Percentiles rank a stretch among this genome's conserved stretches.
Evolutionary conservation across 64 coral and sea anemone genomes (phyloP).

Genomic region (Montipora foliosa): DNA sequence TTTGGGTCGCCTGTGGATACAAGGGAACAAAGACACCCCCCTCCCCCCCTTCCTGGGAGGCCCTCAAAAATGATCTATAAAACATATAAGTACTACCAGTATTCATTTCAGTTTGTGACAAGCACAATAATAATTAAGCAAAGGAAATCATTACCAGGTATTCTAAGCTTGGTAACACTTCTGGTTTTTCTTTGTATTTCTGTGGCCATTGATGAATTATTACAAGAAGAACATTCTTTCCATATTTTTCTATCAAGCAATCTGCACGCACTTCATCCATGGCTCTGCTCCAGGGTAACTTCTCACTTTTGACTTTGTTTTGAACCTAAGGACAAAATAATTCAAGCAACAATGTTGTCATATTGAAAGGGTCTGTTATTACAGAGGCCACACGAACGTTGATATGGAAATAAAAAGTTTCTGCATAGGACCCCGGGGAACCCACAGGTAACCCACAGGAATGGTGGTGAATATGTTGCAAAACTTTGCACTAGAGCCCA

Average conservation of each 20-base stretch:
- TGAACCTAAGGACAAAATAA: conserved; percentile 60
- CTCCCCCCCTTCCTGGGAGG: no score
- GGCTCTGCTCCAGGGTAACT: conserved; percentile 78
- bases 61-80: no score
- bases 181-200: conserved; percentile 80
- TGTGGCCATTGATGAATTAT: conserved; percentile 81
- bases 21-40: no score
- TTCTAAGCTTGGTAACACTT: conserved; percentile 71
- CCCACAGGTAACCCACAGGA: no score
- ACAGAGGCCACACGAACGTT: no score
- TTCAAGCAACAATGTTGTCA: neutral
- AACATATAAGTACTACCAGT: no score
- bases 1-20: no score
- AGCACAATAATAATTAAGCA: neutral
- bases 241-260: conserved; percentile 71
- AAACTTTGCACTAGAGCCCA: no score
- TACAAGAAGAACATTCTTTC: conserved; percentile 64
- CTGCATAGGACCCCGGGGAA: no score
- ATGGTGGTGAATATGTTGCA: no score
- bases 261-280: conserved; percentile 91
- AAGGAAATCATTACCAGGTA: conserved; percentile 3
- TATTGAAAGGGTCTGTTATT: no score
- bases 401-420: no score
- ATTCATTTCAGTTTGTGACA: neutral
- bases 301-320: conserved; percentile 64